Conservation (phyloP, 2,113 vertebrate species). For the Myxocyprinus asiaticus region DNA sequence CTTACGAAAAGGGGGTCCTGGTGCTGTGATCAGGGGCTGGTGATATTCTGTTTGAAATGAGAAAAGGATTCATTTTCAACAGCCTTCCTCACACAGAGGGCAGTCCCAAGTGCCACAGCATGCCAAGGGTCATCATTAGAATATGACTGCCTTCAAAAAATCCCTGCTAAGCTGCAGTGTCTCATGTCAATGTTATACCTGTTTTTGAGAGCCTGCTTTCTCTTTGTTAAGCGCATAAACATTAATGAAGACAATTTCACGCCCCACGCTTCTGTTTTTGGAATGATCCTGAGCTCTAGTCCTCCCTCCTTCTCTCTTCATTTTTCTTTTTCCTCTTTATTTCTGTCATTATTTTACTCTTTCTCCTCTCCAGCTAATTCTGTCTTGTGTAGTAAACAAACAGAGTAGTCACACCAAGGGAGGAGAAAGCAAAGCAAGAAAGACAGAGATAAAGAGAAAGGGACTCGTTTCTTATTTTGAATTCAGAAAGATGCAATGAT, state of each 20-base stretch:
- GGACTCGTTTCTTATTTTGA: slow-evolving; percentile 82
- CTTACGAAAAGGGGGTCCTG: slow-evolving; percentile 63
- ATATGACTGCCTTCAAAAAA: slow-evolving; percentile 86
- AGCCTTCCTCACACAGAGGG: slow-evolving; percentile 83
- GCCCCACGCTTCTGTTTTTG: slow-evolving; percentile 70
- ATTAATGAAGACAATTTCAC: slow-evolving; percentile 88
- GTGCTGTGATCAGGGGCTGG: slow-evolving; percentile 97
- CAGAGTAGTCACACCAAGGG: slow-evolving; percentile 71
- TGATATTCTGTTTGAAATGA: slow-evolving; percentile 99
- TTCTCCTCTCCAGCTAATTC: slow-evolving; percentile 46
- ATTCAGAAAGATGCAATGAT: slow-evolving; percentile 93
- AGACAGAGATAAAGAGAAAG: slow-evolving; percentile 32
- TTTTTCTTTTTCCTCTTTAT: slow-evolving; percentile 52
- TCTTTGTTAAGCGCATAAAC: slow-evolving; percentile 91
- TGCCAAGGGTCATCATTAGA: slow-evolving; percentile 99
- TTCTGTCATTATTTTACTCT: slow-evolving; percentile 43
- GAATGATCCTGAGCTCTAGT: slow-evolving; percentile 53
- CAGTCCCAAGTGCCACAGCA: slow-evolving; percentile 91
- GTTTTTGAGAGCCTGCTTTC: slow-evolving; percentile 44
- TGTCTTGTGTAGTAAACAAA: slow-evolving; percentile 73
- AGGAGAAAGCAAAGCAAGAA: slow-evolving; percentile 63
- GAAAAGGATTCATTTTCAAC: slow-evolving; percentile 99
- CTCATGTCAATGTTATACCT: slow-evolving; percentile 79
- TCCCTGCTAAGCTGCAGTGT: slow-evolving; percentile 69
- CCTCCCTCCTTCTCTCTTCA: slow-evolving; percentile 54